Percentiles rank a stretch among this genome's conserved stretches.
phyloP scores from a whole-genome alignment of 2,797 vertebrate genomes.

The Muscicapa striata region DNA sequence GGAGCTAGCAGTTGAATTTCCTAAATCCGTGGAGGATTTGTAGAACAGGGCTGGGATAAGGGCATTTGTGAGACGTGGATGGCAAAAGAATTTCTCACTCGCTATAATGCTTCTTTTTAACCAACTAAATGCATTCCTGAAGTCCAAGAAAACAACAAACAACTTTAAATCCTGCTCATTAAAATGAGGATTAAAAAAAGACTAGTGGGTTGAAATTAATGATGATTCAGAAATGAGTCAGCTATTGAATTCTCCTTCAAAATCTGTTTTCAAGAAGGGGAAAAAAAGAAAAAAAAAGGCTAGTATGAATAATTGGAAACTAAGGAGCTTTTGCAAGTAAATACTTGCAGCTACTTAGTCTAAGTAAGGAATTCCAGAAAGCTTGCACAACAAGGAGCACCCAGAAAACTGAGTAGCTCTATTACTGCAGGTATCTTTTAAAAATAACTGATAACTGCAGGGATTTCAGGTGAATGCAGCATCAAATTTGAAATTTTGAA shows the following conservation, averaged over 20 bases:
- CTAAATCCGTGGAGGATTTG: neutral
- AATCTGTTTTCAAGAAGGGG: conserved; percentile 3
- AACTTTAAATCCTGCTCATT: conserved; percentile 13
- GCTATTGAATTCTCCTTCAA: conserved; percentile 13
- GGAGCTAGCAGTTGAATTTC: neutral
- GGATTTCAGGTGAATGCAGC: neutral
- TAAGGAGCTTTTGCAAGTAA: conserved; percentile 52
- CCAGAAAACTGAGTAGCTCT: neutral
- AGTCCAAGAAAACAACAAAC: conserved; percentile 33
- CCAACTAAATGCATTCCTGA: neutral
- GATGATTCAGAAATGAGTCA: conserved; percentile 67
- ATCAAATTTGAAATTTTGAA: neutral
- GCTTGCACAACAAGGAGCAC: neutral
- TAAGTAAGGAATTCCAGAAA: conserved; percentile 15
- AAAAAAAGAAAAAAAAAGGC: neutral
- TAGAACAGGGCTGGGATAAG: neutral
- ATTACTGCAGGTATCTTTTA: neutral
- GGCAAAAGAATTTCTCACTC: neutral
- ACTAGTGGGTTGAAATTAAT: conserved; percentile 57
- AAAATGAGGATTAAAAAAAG: conserved; percentile 54
- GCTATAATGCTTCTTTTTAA: neutral
- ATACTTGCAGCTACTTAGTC: conserved; percentile 36
- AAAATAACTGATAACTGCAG: neutral
- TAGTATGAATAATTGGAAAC: conserved; percentile 27
- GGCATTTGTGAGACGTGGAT: neutral